Conservation (phyloP, 1,140 invertebrate genomes). For the Drosophila bipectinata region DNA sequence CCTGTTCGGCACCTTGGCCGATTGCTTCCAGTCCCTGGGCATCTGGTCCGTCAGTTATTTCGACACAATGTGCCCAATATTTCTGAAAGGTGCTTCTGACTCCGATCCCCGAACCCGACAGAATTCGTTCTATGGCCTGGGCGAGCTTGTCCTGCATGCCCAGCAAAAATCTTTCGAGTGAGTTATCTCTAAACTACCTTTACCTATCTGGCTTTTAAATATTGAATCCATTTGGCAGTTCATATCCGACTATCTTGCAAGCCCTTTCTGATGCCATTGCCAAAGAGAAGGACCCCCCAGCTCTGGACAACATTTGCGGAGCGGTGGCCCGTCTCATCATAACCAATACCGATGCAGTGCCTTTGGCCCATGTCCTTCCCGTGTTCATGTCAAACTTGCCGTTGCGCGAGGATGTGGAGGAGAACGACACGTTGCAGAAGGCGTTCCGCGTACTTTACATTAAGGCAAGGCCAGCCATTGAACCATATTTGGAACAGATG, state of each 20-base stretch:
- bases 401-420: conserved; percentile 90
- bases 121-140: conserved; percentile 91
- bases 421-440: conserved; percentile 89
- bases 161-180: conserved; percentile 75
- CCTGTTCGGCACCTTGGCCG: conserved; percentile 89
- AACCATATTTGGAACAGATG: conserved; percentile 85
- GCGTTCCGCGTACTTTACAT: conserved; percentile 88
- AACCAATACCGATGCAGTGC: conserved; percentile 87
- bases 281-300: conserved; percentile 87
- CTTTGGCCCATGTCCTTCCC: conserved; percentile 89
- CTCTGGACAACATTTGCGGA: conserved; percentile 91
- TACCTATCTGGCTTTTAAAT: not conserved
- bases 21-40: conserved; percentile 88
- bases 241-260: conserved; percentile 86
- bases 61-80: conserved; percentile 86
- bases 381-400: conserved; percentile 90
- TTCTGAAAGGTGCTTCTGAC: conserved; percentile 87
- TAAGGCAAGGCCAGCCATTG: conserved; percentile 85
- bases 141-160: conserved; percentile 88
- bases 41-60: conserved; percentile 86
- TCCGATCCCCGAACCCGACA: conserved; percentile 88
- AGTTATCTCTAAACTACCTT: conserved; percentile 21
- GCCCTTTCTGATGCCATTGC: conserved; percentile 87
- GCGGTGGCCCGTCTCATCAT: conserved; percentile 90
- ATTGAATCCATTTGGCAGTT: conserved; percentile 30